Evolutionary conservation across 2,113 vertebrate genomes (phyloP), one percentile per base, ranked within the genome.

Genomic region (Glaucomys volans): DNA sequence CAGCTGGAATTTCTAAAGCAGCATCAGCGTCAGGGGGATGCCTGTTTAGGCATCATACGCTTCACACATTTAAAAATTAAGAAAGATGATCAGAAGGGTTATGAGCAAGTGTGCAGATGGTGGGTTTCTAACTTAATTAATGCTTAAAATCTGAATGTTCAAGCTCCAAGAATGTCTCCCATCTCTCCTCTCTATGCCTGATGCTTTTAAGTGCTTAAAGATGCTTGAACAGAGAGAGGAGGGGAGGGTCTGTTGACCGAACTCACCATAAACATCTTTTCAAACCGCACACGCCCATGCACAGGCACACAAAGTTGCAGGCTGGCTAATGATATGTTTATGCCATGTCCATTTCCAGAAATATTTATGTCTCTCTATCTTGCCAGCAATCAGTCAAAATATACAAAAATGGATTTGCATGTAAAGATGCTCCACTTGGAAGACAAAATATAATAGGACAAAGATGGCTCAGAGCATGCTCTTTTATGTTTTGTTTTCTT

Each of bases 341-440:
- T 37, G 54, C 32, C 74, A 95, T 88, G 54, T 52, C 88, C 69
- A 80, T 96, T 98, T 84, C 94, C 94, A 97, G 96, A 96, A 84
- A 97, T 95, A 97, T 95, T 98, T 98, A 96, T 72, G 37, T 98
- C 96, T 97, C 93, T 93, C 72, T 97, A 76, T 96, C 94, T 96
- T 97, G 94, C 91, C 96, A 97, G 93, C 96, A 98, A 96, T 97
- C 92, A 98, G 95, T 72, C 92, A 94, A 98, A 97, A 98, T 90
- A 97, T 0, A 98, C 94, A 97, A 96, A 96, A 98, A 95, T 9
- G 86, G 93, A 97, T 97, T 97, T 81, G 75, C 57, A 4, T 30
- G 47, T 74, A 74, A 97, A 94, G 62, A 97, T 12, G 93, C 83
- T 97, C 97, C 72, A 0, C 95, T 97, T 97, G 95, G 50, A 94